Conservation (phyloP, 1,140 invertebrate species). For the Odontomachus brunneus region DNA sequence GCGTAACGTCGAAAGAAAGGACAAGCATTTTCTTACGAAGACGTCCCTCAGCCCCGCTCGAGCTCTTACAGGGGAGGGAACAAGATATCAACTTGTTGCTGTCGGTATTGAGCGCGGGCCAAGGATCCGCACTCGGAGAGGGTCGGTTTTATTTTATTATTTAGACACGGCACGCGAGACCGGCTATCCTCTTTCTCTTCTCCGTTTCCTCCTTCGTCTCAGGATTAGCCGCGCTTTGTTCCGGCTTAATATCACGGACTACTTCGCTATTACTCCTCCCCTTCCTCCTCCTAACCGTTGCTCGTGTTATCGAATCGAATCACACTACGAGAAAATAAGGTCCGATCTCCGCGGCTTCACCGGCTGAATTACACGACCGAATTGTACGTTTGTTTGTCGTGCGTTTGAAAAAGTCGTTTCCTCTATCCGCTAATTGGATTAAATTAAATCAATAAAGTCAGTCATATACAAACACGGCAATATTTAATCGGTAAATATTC, state of each 20-base stretch:
- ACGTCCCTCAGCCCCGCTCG: constrained; percentile 21
- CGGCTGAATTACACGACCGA: not conserved
- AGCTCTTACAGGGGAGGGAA: constrained; percentile 65
- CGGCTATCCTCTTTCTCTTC: constrained; percentile 60
- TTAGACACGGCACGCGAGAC: constrained; percentile 70
- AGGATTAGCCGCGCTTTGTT: constrained; percentile 61
- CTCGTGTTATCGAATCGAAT: constrained; percentile 19
- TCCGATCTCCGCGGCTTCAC: not conserved
- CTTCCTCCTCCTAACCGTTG: not conserved
- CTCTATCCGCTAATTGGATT: constrained; percentile 15
- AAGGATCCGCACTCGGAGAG: constrained; percentile 63
- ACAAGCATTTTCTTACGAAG: constrained; percentile 73
- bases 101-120: constrained; percentile 72
- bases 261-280: not conserved
- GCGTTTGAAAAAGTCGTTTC: constrained; percentile 21
- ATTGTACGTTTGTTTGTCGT: not conserved
- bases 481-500: constrained; percentile 46
- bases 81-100: constrained; percentile 83
- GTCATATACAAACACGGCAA: constrained; percentile 19
- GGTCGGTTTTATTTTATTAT: constrained; percentile 76
- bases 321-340: not conserved
- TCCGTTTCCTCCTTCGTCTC: constrained; percentile 48
- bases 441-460: constrained; percentile 28
- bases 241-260: constrained; percentile 29
- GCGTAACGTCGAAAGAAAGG: constrained; percentile 60